Evolutionary conservation across 1,140 invertebrate species (phyloP).

Genomic region (Bombus waltoni): DNA sequence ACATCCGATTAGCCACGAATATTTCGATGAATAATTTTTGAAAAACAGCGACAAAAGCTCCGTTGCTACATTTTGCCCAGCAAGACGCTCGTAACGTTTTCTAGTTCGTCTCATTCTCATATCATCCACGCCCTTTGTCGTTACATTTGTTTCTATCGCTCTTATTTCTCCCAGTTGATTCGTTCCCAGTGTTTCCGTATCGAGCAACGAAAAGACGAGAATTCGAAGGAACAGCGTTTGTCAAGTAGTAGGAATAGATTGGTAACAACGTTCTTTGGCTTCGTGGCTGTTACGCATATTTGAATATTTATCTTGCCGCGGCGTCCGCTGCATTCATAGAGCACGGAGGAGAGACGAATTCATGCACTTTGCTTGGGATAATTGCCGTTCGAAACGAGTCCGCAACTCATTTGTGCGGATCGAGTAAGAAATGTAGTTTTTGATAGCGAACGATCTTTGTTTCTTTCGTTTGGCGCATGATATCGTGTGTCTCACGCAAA

Average conservation of each 20-base stretch:
- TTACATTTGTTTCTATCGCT: background rate
- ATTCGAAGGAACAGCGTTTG: too few species aligned
- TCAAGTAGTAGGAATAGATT: background rate
- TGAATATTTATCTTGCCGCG: constrained; percentile 65
- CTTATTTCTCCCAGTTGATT: background rate
- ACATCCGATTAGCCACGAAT: background rate
- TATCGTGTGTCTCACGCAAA: too few species aligned
- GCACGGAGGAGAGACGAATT: constrained; percentile 60
- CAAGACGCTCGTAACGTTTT: background rate
- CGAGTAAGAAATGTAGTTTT: constrained; percentile 46
- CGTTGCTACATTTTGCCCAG: background rate
- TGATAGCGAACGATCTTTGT: constrained; percentile 31
- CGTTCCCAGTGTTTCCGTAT: background rate
- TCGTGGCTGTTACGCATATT: constrained; percentile 53
- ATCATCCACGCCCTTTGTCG: background rate
- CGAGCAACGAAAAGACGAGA: background rate
- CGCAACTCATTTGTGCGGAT: constrained; percentile 56
- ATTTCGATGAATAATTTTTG: too few species aligned
- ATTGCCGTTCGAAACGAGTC: constrained; percentile 53
- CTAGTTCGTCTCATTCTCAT: background rate
- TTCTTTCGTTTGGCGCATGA: too few species aligned
- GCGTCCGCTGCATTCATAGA: constrained; percentile 42
- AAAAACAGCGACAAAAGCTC: too few species aligned
- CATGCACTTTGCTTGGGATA: constrained; percentile 60
- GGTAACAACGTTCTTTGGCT: background rate